Base-by-base conservation (phyloP, 2,888 invertebrate species). In the Subacronicta megacephala region DNA sequence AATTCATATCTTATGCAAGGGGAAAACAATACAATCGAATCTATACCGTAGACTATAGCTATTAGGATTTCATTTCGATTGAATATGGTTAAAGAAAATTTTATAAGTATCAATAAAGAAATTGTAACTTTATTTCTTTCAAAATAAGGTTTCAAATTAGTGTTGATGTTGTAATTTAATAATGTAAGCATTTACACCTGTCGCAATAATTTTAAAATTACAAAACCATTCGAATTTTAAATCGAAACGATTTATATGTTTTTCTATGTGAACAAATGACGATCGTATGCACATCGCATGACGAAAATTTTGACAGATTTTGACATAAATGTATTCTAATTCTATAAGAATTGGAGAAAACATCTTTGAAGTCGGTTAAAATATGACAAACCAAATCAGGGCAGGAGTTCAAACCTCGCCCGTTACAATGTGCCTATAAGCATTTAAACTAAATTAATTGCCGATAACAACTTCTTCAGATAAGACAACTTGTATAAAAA, bases 191-290 rank as follows among this genome's bases (percentile, higher is more conserved):
- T 31, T 18, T 42, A 55, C 62, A 73, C 75, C 73, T 73, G 72
- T 71, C 58, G 35, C 42, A 43, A 47, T 44, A 49, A 61, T 55
- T 61, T 61, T 60, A 44, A 71, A 70, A 74, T 60, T 62, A 59
- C 58, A 72, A 36, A 26, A 50, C 42, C 61, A 45, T 68, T 50
- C 23, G n/a, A 23, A 50, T 46, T 46, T 18, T 37, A 49, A 45
- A 50, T 54, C 43, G 17, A 15, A 40, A 31, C 15, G 15, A 16
- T 52, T 12, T 31, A n/a, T n/a, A n/a, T 37, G 3, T 36, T 36
- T 45, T 40, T 36, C 7, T 35, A 43, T 5, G 20, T 46, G 38
- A 62, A 61, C 33, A 37, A 66, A 49, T 33, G 17, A 16, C 18
- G 15, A 26, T 59, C 53, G 7, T 35, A 20, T 36, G 2, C 37